Conservation (phyloP, 2,888 invertebrate genomes). For the Sylvicola cinctus region DNA sequence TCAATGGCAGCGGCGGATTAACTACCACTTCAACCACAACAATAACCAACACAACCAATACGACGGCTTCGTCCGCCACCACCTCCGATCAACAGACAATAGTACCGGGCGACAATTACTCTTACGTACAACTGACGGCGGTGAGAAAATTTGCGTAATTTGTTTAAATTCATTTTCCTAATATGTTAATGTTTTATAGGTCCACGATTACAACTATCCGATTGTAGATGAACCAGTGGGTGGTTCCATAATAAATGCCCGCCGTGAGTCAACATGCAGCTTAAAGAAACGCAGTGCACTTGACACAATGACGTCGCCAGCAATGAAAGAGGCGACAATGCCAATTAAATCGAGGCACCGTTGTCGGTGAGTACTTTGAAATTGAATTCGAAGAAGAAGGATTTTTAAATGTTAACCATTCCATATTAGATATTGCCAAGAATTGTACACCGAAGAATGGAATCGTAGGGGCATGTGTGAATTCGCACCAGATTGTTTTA, state of each 20-base stretch:
- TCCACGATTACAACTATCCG: slow-evolving; percentile 78
- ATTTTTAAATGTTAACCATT: slow-evolving; percentile 1
- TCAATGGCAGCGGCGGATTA: too few species aligned
- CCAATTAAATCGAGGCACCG: neutral
- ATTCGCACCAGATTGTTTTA: slow-evolving; percentile 68
- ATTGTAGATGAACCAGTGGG: slow-evolving; percentile 21
- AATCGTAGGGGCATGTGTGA: slow-evolving; percentile 74
- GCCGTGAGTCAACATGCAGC: slow-evolving; percentile 33
- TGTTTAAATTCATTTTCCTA: neutral
- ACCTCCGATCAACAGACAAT: slow-evolving; percentile 6
- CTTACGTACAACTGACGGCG: slow-evolving; percentile 66
- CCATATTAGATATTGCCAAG: slow-evolving; percentile 49
- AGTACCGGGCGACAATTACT: slow-evolving; percentile 43
- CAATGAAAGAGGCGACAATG: slow-evolving; percentile 13
- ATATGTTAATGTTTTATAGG: slow-evolving; percentile 17
- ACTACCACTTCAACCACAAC: slow-evolving; percentile 9
- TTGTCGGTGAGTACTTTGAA: slow-evolving; percentile 1
- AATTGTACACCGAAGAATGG: slow-evolving; percentile 60
- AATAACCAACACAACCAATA: slow-evolving; percentile 9
- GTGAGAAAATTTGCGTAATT: slow-evolving; percentile 17
- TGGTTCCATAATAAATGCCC: slow-evolving; percentile 19
- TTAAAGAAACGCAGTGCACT: slow-evolving; percentile 43
- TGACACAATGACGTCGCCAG: slow-evolving; percentile 26
- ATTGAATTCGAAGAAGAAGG: too few species aligned
- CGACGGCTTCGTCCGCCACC: slow-evolving; percentile 6